A percentile compares a stretch with the other conserved stretches of the same genome.
Evolutionary conservation across 2,888 invertebrate genomes (phyloP).

Genomic region (Lottia scabra): DNA sequence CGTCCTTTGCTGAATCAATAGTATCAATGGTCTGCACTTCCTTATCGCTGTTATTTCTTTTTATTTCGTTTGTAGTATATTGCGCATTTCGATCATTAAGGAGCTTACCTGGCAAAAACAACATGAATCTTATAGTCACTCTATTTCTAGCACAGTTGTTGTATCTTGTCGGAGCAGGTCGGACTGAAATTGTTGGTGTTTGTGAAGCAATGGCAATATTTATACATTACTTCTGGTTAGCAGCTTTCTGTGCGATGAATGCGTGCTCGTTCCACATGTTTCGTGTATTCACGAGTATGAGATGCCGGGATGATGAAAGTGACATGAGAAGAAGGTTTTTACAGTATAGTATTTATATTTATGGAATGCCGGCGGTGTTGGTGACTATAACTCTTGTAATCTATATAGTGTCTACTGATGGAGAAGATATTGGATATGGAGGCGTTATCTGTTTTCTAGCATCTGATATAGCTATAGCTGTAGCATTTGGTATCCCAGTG

Average conservation of each 20-base stretch:
- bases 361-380: constrained; percentile 25
- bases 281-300: constrained; percentile 27
- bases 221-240: constrained; percentile 37
- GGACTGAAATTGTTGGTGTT: constrained; percentile 15
- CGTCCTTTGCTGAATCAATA: background rate
- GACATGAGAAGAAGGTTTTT: constrained; percentile 20
- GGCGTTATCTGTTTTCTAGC: constrained; percentile 28
- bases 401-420: constrained; percentile 22
- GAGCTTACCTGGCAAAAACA: constrained; percentile 35
- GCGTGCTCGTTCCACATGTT: constrained; percentile 39
- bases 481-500: constrained; percentile 28
- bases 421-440: constrained; percentile 31
- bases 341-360: constrained; percentile 30
- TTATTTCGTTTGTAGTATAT: constrained; percentile 27
- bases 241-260: constrained; percentile 35
- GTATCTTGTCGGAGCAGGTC: constrained; percentile 22
- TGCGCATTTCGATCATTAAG: constrained; percentile 26
- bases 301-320: constrained; percentile 5
- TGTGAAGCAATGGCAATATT: constrained; percentile 31
- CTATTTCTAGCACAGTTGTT: constrained; percentile 30
- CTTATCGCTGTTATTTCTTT: constrained; percentile 26
- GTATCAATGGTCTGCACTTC: constrained; percentile 26
- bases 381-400: constrained; percentile 21
- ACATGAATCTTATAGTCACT: constrained; percentile 28
- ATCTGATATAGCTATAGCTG: constrained; percentile 17